phyloP scores from a whole-genome alignment of 1,140 invertebrate species.

The Geopemphigus sp. region DNA sequence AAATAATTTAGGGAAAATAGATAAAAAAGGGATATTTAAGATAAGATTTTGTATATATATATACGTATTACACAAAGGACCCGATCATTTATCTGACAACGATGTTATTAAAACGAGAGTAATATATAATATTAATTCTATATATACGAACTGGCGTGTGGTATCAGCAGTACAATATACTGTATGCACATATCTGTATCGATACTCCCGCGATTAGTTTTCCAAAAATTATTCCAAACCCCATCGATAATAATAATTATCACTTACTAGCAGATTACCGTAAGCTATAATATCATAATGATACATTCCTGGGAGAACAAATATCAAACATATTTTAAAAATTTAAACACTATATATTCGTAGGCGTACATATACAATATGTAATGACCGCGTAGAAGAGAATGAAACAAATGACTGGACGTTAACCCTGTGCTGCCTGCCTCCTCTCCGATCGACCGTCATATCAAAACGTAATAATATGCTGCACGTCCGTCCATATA shows the following conservation, averaged over 20 bases:
- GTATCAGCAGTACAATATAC: not conserved
- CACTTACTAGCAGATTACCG: no score
- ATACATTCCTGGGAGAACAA: no score
- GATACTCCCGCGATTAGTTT: not conserved
- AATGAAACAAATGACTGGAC: slow-evolving; percentile 32
- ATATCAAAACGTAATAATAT: not conserved
- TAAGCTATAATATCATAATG: no score
- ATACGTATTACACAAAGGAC: not conserved
- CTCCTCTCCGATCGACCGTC: not conserved
- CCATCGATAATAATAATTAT: not conserved
- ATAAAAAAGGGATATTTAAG: no score
- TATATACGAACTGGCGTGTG: not conserved
- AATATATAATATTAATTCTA: not conserved
- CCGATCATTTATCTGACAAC: not conserved
- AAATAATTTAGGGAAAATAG: not conserved
- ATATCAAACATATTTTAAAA: no score
- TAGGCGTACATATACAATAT: not conserved
- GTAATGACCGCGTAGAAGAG: slow-evolving; percentile 12
- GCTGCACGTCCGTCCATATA: not conserved
- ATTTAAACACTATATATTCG: not conserved
- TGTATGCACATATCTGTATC: not conserved
- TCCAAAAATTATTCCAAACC: not conserved
- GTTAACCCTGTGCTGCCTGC: not conserved
- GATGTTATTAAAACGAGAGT: not conserved
- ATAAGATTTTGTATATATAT: no score